A percentile compares a stretch with the other conserved stretches of the same genome.
phyloP scores from a whole-genome alignment of 2,113 vertebrate genomes.

The Actenoides hombroni region DNA sequence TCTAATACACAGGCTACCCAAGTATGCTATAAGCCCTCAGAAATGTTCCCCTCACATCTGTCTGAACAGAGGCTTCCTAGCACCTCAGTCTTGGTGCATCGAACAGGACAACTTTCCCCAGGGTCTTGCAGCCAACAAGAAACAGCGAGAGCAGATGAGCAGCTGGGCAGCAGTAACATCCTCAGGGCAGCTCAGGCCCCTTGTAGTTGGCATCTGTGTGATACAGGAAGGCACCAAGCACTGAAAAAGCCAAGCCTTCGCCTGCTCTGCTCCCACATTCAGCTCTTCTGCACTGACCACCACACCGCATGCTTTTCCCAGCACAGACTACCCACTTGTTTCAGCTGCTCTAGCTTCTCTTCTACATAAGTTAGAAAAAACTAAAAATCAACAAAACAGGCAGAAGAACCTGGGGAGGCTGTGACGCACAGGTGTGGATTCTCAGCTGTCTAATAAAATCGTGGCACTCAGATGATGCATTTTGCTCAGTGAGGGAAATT shows the following conservation, averaged over 20 bases:
- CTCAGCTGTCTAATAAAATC: neutral
- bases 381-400: neutral
- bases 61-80: neutral
- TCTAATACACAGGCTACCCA: neutral
- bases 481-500: neutral
- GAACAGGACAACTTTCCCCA: neutral
- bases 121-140: neutral
- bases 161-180: neutral
- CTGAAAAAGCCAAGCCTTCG: neutral
- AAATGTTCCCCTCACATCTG: neutral
- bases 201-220: neutral
- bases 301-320: neutral
- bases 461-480: neutral
- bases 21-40: neutral
- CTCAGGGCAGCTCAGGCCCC: neutral
- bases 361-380: neutral
- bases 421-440: neutral
- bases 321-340: accelerated
- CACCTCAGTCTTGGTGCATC: neutral
- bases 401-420: neutral
- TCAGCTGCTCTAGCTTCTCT: neutral
- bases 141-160: neutral
- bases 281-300: neutral
- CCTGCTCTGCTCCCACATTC: neutral
- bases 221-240: neutral